Evolutionary conservation across 2,113 vertebrate genomes (phyloP).

Genomic region (Oryzias celebensis): DNA sequence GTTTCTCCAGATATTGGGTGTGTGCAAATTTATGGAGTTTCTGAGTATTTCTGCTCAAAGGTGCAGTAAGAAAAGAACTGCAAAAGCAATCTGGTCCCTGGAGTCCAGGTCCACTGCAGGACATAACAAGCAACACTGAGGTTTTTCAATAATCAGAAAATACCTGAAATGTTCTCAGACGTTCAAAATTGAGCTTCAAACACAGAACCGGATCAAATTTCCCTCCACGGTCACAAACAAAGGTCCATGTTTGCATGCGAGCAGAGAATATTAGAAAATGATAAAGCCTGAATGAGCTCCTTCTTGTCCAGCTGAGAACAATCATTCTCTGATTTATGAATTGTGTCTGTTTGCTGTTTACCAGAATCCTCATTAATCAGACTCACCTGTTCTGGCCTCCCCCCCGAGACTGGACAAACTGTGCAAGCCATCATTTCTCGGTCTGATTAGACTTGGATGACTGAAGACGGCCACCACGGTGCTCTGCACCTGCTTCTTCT

Average conservation of each 20-base stretch:
- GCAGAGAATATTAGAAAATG: conserved; percentile 29
- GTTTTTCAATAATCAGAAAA: too few species aligned
- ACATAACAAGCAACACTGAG: too few species aligned
- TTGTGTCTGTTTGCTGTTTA: conserved; percentile 56
- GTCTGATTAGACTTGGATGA: conserved; percentile 56
- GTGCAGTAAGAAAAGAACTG: too few species aligned
- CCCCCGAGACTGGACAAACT: conserved; percentile 57
- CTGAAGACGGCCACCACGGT: conserved; percentile 31
- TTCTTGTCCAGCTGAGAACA: conserved; percentile 65
- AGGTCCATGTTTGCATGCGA: background rate
- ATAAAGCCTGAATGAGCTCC: conserved; percentile 47
- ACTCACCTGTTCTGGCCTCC: conserved; percentile 55
- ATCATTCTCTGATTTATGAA: conserved; percentile 52
- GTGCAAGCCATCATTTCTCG: conserved; percentile 54
- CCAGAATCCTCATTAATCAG: conserved; percentile 59
- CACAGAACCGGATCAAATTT: background rate
- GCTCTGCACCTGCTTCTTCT: conserved; percentile 49
- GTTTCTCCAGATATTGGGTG: too few species aligned
- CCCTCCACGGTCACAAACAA: background rate
- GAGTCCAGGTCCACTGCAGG: too few species aligned
- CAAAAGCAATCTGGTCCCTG: too few species aligned
- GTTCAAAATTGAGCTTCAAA: conserved; percentile 1
- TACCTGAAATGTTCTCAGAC: conserved; percentile 4
- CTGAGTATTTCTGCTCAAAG: too few species aligned
- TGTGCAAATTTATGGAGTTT: too few species aligned